Evolutionary conservation across 2,113 vertebrate species (phyloP), one percentile per base, ranked within the genome.

Genomic region (Eidolon helvum): DNA sequence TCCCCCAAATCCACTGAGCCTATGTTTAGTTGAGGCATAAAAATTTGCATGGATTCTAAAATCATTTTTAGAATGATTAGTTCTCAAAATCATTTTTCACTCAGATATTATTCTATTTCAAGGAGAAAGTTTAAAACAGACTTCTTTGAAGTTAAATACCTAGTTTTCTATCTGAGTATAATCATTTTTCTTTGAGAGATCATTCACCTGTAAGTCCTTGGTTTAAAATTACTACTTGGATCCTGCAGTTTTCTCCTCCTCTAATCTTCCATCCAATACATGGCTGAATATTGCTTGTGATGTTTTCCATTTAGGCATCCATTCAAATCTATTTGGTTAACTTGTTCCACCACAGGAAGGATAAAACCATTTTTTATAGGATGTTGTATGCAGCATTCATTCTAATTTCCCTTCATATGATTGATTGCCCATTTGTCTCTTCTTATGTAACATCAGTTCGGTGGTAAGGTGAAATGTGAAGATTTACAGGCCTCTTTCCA

Each of bases 211-310:
- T 35, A 97, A 90, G 87, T 79, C 85, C 63, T 79, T 90, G 80
- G 63, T 92, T 91, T 95, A 87, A 97, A 95, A 94, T 48, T 66
- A 92, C 61, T 90, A 18, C n/a, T 95, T 86, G 75, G n/a, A 87
- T 74, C 28, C 57, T 75, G 65, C n/a, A 87, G 63, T 65, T 95
- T 97, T 97, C 57, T 91, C 48, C 30, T 50, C 18, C 28, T 93
- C 26, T 21, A 66, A 22, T 26, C 21, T 79, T 84, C 21, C 26
- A 80, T 94, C 43, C 48, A 68, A n/a, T 78, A 66, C 22, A 24
- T 21, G 55, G 38, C 57, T 87, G 48, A 87, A 90, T 66, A 91
- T 28, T 63, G 50, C n/a, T 59, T 59, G 10, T 79, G 66, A 87
- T 94, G 6, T 53, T 92, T 97, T 90, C 59, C 59, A 80, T 84